Conservation (phyloP, 2,888 invertebrate genomes). For the Galerucella pusilla region DNA sequence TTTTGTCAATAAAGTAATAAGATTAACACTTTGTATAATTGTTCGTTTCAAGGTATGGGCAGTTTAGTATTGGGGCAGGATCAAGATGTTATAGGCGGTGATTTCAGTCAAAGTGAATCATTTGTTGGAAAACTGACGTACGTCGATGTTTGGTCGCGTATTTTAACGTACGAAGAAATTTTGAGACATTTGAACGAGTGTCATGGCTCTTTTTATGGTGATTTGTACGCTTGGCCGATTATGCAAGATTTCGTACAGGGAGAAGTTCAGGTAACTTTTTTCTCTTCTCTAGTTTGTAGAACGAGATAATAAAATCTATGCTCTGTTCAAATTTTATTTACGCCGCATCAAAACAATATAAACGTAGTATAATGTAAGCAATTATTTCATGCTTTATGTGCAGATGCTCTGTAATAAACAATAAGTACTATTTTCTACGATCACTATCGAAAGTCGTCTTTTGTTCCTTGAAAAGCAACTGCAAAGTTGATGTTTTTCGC, state of each 20-base stretch:
- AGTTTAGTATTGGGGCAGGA: slow-evolving; percentile 76
- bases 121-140: slow-evolving; percentile 73
- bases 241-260: slow-evolving; percentile 69
- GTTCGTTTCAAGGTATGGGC: slow-evolving; percentile 65
- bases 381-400: no score
- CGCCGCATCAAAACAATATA: no score
- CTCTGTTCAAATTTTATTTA: no score
- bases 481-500: no score
- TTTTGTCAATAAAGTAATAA: no score
- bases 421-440: no score
- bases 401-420: no score
- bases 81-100: slow-evolving; percentile 72
- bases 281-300: neutral
- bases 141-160: slow-evolving; percentile 72
- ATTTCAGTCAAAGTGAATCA: slow-evolving; percentile 74
- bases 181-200: slow-evolving; percentile 64
- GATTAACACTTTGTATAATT: neutral
- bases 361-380: no score
- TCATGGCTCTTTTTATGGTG: slow-evolving; percentile 66
- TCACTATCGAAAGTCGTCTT: no score
- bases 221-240: slow-evolving; percentile 72
- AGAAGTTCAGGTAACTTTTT: slow-evolving; percentile 63
- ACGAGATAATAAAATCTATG: slow-evolving; percentile 7
- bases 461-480: no score
- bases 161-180: slow-evolving; percentile 65